A percentile compares a stretch with the other conserved stretches of the same genome.
Evolutionary conservation across 1,140 invertebrate genomes (phyloP).

Genomic region (Ceratoteleas bidentatus): DNA sequence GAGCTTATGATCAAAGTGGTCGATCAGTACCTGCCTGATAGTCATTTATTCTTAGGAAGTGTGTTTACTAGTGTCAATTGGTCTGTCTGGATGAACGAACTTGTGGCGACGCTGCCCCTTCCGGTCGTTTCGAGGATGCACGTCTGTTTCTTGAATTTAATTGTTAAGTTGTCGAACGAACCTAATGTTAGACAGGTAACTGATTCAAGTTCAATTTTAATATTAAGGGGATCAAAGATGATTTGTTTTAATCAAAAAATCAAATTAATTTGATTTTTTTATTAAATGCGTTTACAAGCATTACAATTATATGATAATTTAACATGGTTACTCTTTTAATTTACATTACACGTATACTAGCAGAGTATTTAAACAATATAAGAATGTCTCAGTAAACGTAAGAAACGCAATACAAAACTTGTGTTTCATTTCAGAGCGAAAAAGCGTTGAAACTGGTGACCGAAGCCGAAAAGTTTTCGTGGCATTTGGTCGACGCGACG

Average conservation of each 20-base stretch:
- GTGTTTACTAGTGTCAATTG: slow-evolving; percentile 86
- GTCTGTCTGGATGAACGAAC: slow-evolving; percentile 81
- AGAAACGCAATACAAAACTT: too few relatives aligned
- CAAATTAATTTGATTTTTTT: too few relatives aligned
- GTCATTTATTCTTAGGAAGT: slow-evolving; percentile 86
- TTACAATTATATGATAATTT: too few relatives aligned
- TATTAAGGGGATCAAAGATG: too few relatives aligned
- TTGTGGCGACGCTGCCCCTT: slow-evolving; percentile 73
- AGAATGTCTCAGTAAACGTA: too few relatives aligned
- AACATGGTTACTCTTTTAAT: too few relatives aligned
- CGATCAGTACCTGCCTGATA: slow-evolving; percentile 86
- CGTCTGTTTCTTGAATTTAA: slow-evolving; percentile 84
- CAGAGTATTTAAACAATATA: too few relatives aligned
- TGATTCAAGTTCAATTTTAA: too few relatives aligned
- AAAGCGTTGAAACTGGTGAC: slow-evolving; percentile 82
- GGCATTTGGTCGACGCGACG: slow-evolving; percentile 86
- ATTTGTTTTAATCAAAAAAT: too few relatives aligned
- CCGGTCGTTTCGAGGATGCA: slow-evolving; percentile 79
- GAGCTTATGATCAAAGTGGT: slow-evolving; percentile 88
- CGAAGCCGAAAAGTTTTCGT: slow-evolving; percentile 86
- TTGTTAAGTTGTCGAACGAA: slow-evolving; percentile 87
- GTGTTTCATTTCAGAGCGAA: slow-evolving; percentile 76
- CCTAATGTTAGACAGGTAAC: slow-evolving; percentile 85
- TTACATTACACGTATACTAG: too few relatives aligned
- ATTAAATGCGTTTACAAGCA: too few relatives aligned